Evolutionary conservation across 2,888 invertebrate species (phyloP), one percentile per base, ranked within the genome.

Genomic region (Microctonus aethiopoides): DNA sequence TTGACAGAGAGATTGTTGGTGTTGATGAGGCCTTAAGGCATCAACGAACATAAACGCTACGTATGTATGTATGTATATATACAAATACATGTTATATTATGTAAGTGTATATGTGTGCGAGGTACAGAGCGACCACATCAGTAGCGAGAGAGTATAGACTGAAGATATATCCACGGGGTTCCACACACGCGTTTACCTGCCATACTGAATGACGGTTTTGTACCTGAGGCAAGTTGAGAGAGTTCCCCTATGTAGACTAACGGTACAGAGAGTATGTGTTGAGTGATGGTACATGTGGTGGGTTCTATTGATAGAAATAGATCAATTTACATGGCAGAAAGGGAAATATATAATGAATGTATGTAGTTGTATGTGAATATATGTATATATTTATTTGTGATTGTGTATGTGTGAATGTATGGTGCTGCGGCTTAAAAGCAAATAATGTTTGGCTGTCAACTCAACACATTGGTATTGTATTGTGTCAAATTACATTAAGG

Each of bases 401-500:
- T 16, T 56, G 16, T 62, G 46, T 69, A 22, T 69, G 57, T 66
- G 61, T 68, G 63, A 54, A 67, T 64, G 62, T 41, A 11, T 41
- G 41, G 62, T 70, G 63, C 4, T 46, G 16, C 41, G 34, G 24
- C 39, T 22, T 26, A 60, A 34, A 39, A 63, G 64, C 59, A 56
- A 39, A 68, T 74, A 65, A 70, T 76, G 77, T 79, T 78, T 78
- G 67, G 77, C 74, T 74, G 74, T 76, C 81, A 79, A 80, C 83
- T 83, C 81, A 83, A 82, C 83, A 82, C 73, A 77, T 79, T 81
- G 81, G 81, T 80, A 81, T 79, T 80, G 80, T 73, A 74, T 80
- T 81, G 20, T 46, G 84, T 84, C 84, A 83, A 80, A 80, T 78
- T 78, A 81, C 82, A 84, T 84, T 84, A 84, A 79, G 79, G 77